Evolutionary conservation across 2,888 invertebrate species (phyloP).

Genomic region (Nycteola revayana): DNA sequence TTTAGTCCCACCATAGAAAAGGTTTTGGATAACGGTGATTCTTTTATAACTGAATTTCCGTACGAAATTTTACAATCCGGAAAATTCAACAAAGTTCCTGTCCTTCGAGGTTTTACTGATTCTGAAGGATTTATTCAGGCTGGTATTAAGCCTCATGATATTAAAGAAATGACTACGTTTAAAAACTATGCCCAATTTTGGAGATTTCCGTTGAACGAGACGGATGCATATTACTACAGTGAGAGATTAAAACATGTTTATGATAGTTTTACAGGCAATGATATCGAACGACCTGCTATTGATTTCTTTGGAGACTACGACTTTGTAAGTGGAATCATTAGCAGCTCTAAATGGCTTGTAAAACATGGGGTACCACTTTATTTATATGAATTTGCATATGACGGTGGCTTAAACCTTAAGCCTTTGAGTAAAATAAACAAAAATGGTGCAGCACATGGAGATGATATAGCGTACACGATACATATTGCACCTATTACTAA

Average conservation of each 20-base stretch:
- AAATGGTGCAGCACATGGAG: slow-evolving; percentile 46
- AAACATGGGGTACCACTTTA: slow-evolving; percentile 32
- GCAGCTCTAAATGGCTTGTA: slow-evolving; percentile 22
- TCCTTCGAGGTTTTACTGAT: slow-evolving; percentile 64
- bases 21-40: slow-evolving; percentile 41
- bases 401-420: slow-evolving; percentile 44
- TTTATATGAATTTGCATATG: slow-evolving; percentile 49
- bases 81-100: slow-evolving; percentile 57
- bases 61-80: slow-evolving; percentile 58
- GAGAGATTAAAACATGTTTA: slow-evolving; percentile 24
- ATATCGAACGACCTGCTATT: slow-evolving; percentile 33
- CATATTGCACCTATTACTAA: slow-evolving; percentile 11
- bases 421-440: slow-evolving; percentile 7
- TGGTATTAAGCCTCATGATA: slow-evolving; percentile 33
- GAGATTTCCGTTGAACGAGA: slow-evolving; percentile 15
- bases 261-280: slow-evolving; percentile 16
- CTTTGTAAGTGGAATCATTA: slow-evolving; percentile 37
- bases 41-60: slow-evolving; percentile 48
- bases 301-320: slow-evolving; percentile 52
- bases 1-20: slow-evolving; percentile 57
- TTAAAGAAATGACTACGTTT: slow-evolving; percentile 32
- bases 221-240: slow-evolving; percentile 29
- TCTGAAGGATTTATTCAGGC: slow-evolving; percentile 41
- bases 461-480: slow-evolving; percentile 38
- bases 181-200: slow-evolving; percentile 39